These are phyloP conservation scores for Blastobasis lacticolella DNA, from an alignment of 2,888 invertebrate genomes.

Conservation along the genomic window DNA sequence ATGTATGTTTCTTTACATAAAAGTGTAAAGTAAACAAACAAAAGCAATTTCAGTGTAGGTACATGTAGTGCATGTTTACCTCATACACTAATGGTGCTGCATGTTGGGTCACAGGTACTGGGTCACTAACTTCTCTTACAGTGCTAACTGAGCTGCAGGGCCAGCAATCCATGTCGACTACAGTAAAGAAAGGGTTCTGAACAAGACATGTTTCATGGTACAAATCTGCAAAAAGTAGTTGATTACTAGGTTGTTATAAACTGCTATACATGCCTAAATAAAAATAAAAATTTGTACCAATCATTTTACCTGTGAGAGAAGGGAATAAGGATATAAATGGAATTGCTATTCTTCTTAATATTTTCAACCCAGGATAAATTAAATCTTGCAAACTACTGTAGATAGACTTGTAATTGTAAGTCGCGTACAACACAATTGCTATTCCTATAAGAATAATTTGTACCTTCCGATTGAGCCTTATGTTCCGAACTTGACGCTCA, in stretches of 20 bases:
- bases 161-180: slow-evolving; percentile 89
- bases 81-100: slow-evolving; percentile 72
- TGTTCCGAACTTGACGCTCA: neutral
- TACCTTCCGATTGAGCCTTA: neutral
- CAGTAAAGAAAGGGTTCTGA: slow-evolving; percentile 87
- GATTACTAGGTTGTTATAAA: neutral
- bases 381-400: slow-evolving; percentile 82
- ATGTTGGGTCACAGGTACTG: slow-evolving; percentile 43
- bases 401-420: slow-evolving; percentile 75
- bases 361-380: slow-evolving; percentile 86
- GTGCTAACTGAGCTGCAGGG: slow-evolving; percentile 83
- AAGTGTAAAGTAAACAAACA: no score
- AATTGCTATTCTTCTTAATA: slow-evolving; percentile 81
- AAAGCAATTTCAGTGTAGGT: no score
- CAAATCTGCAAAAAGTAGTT: slow-evolving; percentile 68
- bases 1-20: no score
- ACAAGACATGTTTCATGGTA: slow-evolving; percentile 91
- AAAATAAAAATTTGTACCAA: slow-evolving; percentile 2
- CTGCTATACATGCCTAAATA: neutral
- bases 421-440: slow-evolving; percentile 28
- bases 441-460: neutral
- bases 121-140: slow-evolving; percentile 78
- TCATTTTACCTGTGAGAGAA: slow-evolving; percentile 77
- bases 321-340: slow-evolving; percentile 85
- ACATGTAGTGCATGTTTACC: slow-evolving; percentile 29